Evolutionary conservation across 2,113 vertebrate species (phyloP).

Genomic region (Tupaia tana): DNA sequence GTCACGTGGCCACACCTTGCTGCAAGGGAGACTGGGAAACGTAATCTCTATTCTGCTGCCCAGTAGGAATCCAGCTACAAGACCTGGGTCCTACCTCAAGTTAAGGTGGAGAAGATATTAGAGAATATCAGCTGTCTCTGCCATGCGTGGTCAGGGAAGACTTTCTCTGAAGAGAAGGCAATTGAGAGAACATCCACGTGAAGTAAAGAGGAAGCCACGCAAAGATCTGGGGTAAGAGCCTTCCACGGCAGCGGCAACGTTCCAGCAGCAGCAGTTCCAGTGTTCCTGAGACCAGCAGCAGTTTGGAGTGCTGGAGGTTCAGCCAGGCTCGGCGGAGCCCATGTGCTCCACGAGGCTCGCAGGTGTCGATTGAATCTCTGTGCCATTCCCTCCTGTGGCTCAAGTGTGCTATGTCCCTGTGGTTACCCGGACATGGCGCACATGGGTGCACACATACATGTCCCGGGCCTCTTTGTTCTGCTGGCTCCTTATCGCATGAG

Average conservation of each 20-base stretch:
- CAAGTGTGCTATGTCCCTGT: rapidly evolving
- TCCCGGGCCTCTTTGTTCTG: neutral
- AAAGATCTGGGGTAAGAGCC: neutral
- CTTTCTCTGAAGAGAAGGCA: neutral
- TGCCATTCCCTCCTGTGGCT: rapidly evolving
- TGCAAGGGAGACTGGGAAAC: neutral
- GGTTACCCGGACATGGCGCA: neutral
- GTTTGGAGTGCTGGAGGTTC: neutral
- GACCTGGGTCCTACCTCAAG: neutral
- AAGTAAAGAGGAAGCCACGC: neutral
- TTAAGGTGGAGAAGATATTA: neutral
- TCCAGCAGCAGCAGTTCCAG: too few species aligned
- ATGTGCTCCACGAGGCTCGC: rapidly evolving
- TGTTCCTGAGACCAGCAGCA: neutral
- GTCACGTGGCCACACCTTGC: neutral
- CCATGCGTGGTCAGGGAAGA: neutral
- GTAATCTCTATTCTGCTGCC: neutral
- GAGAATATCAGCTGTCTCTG: neutral
- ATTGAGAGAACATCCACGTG: neutral
- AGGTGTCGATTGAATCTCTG: rapidly evolving
- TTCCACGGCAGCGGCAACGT: neutral
- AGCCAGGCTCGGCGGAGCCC: rapidly evolving
- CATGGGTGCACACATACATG: rapidly evolving
- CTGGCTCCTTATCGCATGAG: neutral
- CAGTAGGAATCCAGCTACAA: neutral